phyloP scores from a whole-genome alignment of 2,797 vertebrate species.

The Okamejei kenojei region DNA sequence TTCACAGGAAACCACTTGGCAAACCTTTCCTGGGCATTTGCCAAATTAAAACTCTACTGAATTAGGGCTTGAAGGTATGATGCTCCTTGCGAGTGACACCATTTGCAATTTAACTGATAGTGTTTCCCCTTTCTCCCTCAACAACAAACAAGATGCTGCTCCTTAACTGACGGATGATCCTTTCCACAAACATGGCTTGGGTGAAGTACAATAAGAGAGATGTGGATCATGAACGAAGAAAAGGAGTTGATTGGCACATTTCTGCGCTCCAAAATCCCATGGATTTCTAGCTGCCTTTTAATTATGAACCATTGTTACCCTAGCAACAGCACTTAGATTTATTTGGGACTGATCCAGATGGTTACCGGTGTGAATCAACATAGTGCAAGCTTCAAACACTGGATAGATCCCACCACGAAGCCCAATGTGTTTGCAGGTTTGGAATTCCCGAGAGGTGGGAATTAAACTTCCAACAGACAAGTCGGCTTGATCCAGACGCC shows the following conservation, averaged over 20 bases:
- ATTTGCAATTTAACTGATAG: slow-evolving; percentile 12
- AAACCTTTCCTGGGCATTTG: neutral
- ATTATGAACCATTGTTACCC: neutral
- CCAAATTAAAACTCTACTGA: slow-evolving; percentile 1
- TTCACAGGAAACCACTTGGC: neutral
- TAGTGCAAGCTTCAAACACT: too few species aligned
- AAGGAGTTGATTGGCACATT: neutral
- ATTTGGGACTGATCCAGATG: neutral
- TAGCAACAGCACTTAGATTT: neutral
- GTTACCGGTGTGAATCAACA: neutral
- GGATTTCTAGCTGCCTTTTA: too few species aligned
- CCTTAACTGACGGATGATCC: neutral
- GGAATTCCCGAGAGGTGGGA: neutral
- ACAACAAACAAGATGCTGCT: neutral
- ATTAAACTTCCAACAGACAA: neutral
- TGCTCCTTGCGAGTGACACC: neutral
- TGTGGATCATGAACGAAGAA: neutral
- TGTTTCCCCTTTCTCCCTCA: neutral
- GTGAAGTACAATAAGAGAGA: neutral
- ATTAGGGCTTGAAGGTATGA: neutral
- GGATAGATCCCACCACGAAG: neutral
- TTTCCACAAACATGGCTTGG: neutral
- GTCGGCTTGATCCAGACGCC: neutral
- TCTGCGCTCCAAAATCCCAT: neutral
- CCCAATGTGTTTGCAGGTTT: neutral